Base-by-base conservation (phyloP, 1,140 invertebrate species). In the Chlorops oryzae region DNA sequence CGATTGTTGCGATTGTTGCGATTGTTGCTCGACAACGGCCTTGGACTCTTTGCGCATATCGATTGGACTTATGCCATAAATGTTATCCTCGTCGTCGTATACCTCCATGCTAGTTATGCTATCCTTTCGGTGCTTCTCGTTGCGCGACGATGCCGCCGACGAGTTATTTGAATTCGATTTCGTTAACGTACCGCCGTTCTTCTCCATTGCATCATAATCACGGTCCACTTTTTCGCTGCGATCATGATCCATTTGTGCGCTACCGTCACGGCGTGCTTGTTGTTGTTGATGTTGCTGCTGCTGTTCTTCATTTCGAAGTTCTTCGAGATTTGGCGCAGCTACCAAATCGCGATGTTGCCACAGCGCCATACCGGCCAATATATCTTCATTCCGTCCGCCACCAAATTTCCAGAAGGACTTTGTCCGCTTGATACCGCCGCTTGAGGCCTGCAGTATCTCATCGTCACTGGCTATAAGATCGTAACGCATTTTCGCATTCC, bases 331-430 rank as follows among this genome's bases (percentile, higher is more conserved):
- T 64, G 60, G 74, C 0, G 66, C 76, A 9, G 69, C 74, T 54
- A 90, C 86, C 35, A 90, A 75, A 43, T 88, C 88, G n/a, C 86
- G 74, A 64, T 90, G 88, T 62, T 85, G 83, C 88, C 88, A 90
- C 13, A 90, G 69, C 0, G 86, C 82, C 88, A 90, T 90, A 1
- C 88, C 87, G 55, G 87, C 86, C 35, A 90, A 73, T 6, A 89
- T 86, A 25, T 83, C 80, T 13, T 80, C 78, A 2, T 79, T 82
- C 7, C 56, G 64, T 15, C 65, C 65, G 32, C 83, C 78, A 34
- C 86, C 81, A 59, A 90, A 89, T 57, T 85, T 83, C 87, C 87
- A 90, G 55, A 90, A 89, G 0, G 86, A 88, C 69, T 89, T 90
- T 0, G 86, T 89, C 25, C 88, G 74, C 64, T 90, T 89, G 0